Base-by-base conservation (phyloP, 2,888 invertebrate species). In the Loripinus fragilis region DNA sequence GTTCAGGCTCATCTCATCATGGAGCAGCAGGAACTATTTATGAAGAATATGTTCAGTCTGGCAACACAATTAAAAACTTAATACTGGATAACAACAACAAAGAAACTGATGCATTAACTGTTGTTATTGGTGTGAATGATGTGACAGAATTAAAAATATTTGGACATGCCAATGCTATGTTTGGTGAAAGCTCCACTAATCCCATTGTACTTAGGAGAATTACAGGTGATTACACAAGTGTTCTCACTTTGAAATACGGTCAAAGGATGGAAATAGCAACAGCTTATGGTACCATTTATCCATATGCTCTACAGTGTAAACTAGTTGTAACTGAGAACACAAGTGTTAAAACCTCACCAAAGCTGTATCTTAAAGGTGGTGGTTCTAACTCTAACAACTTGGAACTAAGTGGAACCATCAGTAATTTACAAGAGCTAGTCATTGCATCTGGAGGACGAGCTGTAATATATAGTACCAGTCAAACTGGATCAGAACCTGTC, bases 21-120 rank as follows among this genome's bases (percentile, higher is more conserved):
- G 90, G 89, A 35, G 90, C 88, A 23, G 84, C 88, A 10, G 90
- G 90, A 45, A 88, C 90, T 0, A 67, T 89, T 0, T 89, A 88
- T 65, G 42, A 75, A 30, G 20, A 76, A 3, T 88, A 82, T 55
- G 55, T 71, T 8, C 74, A 86, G 45, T 80, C 86, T 17, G 86
- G 88, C 8, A 67, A 70, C 3, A 38, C 55, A 1, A 69, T 76
- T 20, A 73, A 75, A 17, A 77, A 80, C 42, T 20, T 88, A 20
- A 65, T 75, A 33, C 73, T 86, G 15, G 75, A 85, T 41, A 89
- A 90, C 65, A 77, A 83, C 30, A 76, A 45, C 17, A 45, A 41
- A 8, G 50, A 75, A 0, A 79, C 86, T 7, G 70, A 66, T 20
- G 64, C 78, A 2, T 41, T 25, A 12, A 84, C 88, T 10, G 45